phyloP scores from a whole-genome alignment of 1,140 invertebrate species.

The Bombus breviceps region DNA sequence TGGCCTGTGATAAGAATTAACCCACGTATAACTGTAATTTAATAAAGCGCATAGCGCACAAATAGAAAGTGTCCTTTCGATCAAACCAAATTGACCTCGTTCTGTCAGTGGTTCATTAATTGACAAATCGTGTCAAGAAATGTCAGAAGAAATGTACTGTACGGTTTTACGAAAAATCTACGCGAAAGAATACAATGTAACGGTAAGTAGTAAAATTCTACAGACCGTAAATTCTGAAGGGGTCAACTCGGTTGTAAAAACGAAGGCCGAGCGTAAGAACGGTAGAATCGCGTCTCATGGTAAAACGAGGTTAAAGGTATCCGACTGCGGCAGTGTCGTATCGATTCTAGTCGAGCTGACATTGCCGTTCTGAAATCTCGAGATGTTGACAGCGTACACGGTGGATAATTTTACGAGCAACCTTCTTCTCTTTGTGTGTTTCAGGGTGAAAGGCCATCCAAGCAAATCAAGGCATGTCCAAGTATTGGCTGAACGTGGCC shows the following conservation, averaged over 20 bases:
- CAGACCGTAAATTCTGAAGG: neutral
- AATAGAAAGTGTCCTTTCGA: neutral
- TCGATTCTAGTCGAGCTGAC: slow-evolving; percentile 44
- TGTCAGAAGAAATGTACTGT: neutral
- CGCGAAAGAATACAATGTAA: neutral
- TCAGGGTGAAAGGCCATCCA: slow-evolving; percentile 59
- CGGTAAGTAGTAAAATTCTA: neutral
- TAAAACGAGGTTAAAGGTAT: slow-evolving; percentile 60
- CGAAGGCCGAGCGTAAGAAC: slow-evolving; percentile 6
- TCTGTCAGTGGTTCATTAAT: neutral
- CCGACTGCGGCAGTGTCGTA: slow-evolving; percentile 51
- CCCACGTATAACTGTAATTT: neutral
- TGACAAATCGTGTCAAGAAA: neutral
- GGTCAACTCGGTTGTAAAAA: slow-evolving; percentile 31
- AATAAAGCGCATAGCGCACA: neutral
- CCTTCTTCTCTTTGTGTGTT: slow-evolving; percentile 35
- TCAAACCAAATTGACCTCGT: neutral
- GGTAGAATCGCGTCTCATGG: slow-evolving; percentile 15
- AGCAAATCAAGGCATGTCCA: slow-evolving; percentile 68
- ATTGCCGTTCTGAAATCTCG: slow-evolving; percentile 35
- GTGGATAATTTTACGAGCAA: neutral
- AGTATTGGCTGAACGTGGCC: slow-evolving; percentile 78
- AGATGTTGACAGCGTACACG: slow-evolving; percentile 33
- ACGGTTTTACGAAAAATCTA: neutral
- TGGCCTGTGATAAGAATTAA: neutral